A percentile compares a stretch with the other conserved stretches of the same genome.
These are phyloP conservation scores for Adelosebastes latens DNA, from an alignment of 2,797 vertebrate genomes.

Conservation along the genomic window DNA sequence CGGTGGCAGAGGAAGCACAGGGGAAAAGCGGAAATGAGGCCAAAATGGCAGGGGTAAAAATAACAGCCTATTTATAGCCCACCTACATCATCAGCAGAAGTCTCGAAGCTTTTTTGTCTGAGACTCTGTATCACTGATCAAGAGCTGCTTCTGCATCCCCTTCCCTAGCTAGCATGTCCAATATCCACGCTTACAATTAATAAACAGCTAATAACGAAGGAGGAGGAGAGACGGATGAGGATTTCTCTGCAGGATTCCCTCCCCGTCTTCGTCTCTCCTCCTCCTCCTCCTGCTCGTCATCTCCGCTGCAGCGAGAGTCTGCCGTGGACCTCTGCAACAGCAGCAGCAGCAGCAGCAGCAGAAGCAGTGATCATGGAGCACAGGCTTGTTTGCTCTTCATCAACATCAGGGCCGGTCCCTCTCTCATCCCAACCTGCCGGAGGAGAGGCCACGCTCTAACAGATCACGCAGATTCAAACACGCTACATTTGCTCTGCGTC, in stretches of 20 bases:
- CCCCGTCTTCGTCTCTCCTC: slow-evolving; percentile 44
- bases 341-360: slow-evolving; percentile 16
- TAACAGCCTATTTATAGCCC: slow-evolving; percentile 86
- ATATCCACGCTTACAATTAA: slow-evolving; percentile 47
- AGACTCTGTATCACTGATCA: slow-evolving; percentile 59
- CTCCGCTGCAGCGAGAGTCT: slow-evolving; percentile 64
- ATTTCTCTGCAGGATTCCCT: slow-evolving; percentile 72
- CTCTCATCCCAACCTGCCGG: slow-evolving; percentile 70
- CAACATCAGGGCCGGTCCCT: slow-evolving; percentile 59
- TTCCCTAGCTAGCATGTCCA: slow-evolving; percentile 21
- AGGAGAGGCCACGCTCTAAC: slow-evolving; percentile 70
- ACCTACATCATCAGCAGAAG: slow-evolving; percentile 81
- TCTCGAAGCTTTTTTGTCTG: slow-evolving; percentile 76
- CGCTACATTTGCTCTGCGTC: slow-evolving; percentile 74
- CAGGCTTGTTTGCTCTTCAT: slow-evolving; percentile 72
- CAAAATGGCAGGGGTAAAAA: slow-evolving; percentile 87
- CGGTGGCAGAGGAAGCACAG: slow-evolving; percentile 69
- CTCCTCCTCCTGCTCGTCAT: slow-evolving; percentile 56
- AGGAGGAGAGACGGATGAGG: slow-evolving; percentile 53
- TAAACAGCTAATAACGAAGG: slow-evolving; percentile 48
- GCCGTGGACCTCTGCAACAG: slow-evolving; percentile 54
- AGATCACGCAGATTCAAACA: slow-evolving; percentile 78
- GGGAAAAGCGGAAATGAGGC: slow-evolving; percentile 83
- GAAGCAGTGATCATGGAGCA: slow-evolving; percentile 48
- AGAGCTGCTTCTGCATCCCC: slow-evolving; percentile 45